These are phyloP conservation scores for Euphysa ruthae DNA, from an alignment of 30 jellyfish, hydroid and myxozoan species.

Conservation along the genomic window DNA sequence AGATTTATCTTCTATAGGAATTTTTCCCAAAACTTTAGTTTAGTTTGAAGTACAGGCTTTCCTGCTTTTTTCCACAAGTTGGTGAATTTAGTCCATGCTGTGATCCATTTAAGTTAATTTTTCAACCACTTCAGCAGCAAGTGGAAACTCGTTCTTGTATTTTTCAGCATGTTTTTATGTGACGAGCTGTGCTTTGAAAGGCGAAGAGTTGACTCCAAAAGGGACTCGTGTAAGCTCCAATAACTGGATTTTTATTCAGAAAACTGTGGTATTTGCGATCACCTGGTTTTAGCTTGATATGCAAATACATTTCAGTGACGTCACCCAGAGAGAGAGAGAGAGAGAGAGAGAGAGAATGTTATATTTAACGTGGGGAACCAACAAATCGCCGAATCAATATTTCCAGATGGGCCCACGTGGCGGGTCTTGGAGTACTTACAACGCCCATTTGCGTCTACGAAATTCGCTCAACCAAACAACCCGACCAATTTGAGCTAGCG, in stretches of 20 bases:
- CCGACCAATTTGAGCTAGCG: too few species aligned
- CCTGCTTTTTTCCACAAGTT: slow-evolving; percentile 47
- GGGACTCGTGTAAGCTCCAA: slow-evolving; percentile 23
- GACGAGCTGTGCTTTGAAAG: slow-evolving; percentile 42
- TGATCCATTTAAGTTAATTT: slow-evolving; percentile 52
- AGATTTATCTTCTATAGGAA: slow-evolving; percentile 34
- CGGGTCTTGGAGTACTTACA: too few species aligned
- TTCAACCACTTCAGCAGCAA: slow-evolving; percentile 44
- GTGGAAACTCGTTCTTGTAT: slow-evolving; percentile 17
- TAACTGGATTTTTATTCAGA: slow-evolving; percentile 2
- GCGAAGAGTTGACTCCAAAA: slow-evolving; percentile 31
- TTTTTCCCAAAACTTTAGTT: neutral
- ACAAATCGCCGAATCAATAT: too few species aligned
- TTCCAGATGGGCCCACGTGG: too few species aligned
- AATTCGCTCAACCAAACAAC: too few species aligned
- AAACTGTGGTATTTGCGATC: too few species aligned
- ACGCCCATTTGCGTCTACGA: too few species aligned
- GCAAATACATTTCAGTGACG: too few species aligned
- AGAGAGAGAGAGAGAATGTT: too few species aligned
- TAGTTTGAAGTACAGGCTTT: slow-evolving; percentile 55
- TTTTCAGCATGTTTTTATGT: slow-evolving; percentile 25
- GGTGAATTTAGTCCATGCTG: slow-evolving; percentile 45
- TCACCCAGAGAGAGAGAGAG: too few species aligned
- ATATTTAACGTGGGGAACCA: too few species aligned
- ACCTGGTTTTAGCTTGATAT: too few species aligned